Evolutionary conservation across 1,140 invertebrate species (phyloP), one percentile per base, ranked within the genome.

Genomic region (Trichoplusia ni): DNA sequence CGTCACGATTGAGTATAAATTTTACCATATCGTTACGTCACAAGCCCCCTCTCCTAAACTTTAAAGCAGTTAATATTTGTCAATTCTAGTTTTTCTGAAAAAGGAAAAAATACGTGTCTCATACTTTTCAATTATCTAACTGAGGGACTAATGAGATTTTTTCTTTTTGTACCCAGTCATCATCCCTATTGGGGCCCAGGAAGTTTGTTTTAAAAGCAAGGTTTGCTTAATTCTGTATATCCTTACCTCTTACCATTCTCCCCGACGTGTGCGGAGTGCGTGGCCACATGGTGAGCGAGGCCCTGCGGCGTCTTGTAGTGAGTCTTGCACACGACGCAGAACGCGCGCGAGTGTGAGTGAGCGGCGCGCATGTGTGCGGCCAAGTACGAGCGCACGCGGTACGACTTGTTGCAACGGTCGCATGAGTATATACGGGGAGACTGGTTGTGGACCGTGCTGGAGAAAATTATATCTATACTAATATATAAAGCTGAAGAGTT

Each of bases 371-470:
- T 19, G 59, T 88, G 85, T 0, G 73, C 62, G 0, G 40, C 37
- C 1, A 85, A 66, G 0, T 82, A 79, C 0, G 75, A 79, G 6
- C 76, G 75, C 0, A 71, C 67, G 2, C 61, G 42, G 71, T 84
- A 88, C 1, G 31, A 23, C 25, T 84, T 84, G 8, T 71, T 66
- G 54, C 85, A 88, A 0, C 40, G 5, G 0, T 54, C 47, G 46
- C 83, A 86, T 0, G 64, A 9, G 53, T 78, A 85, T 1, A 71
- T 61, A 1, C 79, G 74, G 0, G 42, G 60, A 0, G 75, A 75
- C 7, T 77, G 62, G 0, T 65, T 62, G 67, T 86, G 85, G 0
- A 86, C 67, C 16, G 78, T 79, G 6, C 85, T 86, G 64, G 0
- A 21, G 44, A n/a, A 40, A 38, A n/a, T n/a, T n/a, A n/a, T n/a